Conservation (phyloP, 2,888 invertebrate species). For the Thera obeliscata region DNA sequence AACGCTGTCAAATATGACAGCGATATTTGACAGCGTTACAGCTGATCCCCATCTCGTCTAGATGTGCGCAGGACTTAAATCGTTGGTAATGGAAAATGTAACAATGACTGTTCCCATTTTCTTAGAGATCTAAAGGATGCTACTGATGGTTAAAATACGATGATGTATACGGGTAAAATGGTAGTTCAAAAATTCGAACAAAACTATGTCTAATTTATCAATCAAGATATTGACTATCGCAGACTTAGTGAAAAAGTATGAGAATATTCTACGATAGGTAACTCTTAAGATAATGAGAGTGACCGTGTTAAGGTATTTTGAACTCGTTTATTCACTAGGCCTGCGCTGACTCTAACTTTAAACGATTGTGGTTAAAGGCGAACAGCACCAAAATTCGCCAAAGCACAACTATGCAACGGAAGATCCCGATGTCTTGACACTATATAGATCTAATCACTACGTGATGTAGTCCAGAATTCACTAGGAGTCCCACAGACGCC, state of each 20-base stretch:
- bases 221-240: not conserved
- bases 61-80: no score
- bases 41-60: no score
- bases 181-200: not conserved
- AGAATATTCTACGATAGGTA: not conserved
- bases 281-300: not conserved
- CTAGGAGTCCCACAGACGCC: conserved; percentile 19
- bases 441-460: conserved; percentile 34
- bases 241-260: conserved; percentile 4
- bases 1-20: no score
- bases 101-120: no score
- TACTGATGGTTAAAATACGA: no score
- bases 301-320: conserved; percentile 1
- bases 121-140: no score
- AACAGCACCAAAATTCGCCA: conserved; percentile 11
- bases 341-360: conserved; percentile 3
- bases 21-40: no score
- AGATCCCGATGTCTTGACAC: conserved; percentile 21
- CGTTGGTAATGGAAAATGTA: no score
- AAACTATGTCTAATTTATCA: not conserved
- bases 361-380: not conserved
- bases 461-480: conserved; percentile 23
- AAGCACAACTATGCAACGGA: conserved; percentile 22
- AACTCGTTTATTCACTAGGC: not conserved
- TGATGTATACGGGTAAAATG: no score